Conservation (phyloP, 2,113 vertebrate genomes). For the Stegostoma tigrinum region DNA sequence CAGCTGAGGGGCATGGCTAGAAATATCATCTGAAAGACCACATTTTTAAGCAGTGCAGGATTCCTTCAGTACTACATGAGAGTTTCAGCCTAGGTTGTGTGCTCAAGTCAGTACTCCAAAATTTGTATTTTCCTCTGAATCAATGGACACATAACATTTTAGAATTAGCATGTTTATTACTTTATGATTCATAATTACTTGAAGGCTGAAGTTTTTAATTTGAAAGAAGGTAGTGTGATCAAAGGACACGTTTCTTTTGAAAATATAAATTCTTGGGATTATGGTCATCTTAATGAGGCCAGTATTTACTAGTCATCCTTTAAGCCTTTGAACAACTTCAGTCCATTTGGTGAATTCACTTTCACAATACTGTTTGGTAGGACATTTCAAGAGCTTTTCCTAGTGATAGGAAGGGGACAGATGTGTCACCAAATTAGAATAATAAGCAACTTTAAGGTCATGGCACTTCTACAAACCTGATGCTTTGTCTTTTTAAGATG, state of each 20-base stretch:
- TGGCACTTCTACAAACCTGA: neutral
- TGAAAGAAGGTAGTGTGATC: no score
- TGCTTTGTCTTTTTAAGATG: neutral
- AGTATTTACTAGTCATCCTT: neutral
- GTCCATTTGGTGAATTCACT: neutral
- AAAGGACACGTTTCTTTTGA: neutral
- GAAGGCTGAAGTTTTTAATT: no score
- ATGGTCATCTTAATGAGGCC: neutral
- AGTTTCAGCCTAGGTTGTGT: neutral
- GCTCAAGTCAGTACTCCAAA: neutral
- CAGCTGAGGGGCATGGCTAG: no score
- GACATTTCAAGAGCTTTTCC: neutral
- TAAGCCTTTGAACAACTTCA: neutral
- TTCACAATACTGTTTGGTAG: neutral
- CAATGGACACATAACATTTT: neutral
- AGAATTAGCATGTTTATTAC: neutral
- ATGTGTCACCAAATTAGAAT: neutral
- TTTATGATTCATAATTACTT: neutral
- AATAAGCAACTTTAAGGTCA: neutral
- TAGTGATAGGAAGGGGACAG: neutral
- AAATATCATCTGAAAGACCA: neutral
- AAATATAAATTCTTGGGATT: neutral
- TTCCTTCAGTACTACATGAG: neutral
- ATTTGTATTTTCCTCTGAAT: neutral
- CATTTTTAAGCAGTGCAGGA: neutral